Evolutionary conservation across 2,888 invertebrate genomes (phyloP).

Genomic region (Rhabditoides inermis): DNA sequence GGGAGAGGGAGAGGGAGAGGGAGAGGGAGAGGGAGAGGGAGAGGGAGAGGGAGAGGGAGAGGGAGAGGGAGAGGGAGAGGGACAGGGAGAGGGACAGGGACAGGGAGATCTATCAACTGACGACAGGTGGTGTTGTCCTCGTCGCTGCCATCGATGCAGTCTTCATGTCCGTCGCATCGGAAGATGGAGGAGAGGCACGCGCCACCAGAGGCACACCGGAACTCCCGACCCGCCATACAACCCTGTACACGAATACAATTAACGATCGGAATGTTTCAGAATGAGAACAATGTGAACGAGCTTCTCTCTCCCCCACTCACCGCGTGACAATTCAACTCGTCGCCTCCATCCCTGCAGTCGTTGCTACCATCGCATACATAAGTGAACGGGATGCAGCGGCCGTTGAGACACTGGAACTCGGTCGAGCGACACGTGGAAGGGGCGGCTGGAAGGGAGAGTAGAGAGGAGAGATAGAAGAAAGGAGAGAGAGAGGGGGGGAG

Average conservation of each 20-base stretch:
- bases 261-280: not conserved
- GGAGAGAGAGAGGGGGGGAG: too few relatives aligned
- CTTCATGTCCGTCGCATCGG: constrained; percentile 59
- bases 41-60: too few relatives aligned
- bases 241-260: not conserved
- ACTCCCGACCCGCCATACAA: constrained; percentile 14
- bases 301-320: not conserved
- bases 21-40: constrained; percentile 7
- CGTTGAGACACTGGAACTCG: too few relatives aligned
- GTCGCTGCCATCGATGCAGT: constrained; percentile 17
- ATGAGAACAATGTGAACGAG: not conserved
- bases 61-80: too few relatives aligned
- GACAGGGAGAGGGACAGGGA: not conserved
- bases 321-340: too few relatives aligned
- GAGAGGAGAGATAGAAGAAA: too few relatives aligned
- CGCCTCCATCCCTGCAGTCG: too few relatives aligned
- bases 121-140: constrained; percentile 17
- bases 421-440: too few relatives aligned
- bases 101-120: not conserved
- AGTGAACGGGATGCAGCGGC: too few relatives aligned
- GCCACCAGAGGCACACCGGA: constrained; percentile 29
- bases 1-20: constrained; percentile 1
- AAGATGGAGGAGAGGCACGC: constrained; percentile 52
- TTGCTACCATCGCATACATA: too few relatives aligned
- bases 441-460: too few relatives aligned